phyloP scores from a whole-genome alignment of 2,888 invertebrate species.

The Pristionchus mayeri region DNA sequence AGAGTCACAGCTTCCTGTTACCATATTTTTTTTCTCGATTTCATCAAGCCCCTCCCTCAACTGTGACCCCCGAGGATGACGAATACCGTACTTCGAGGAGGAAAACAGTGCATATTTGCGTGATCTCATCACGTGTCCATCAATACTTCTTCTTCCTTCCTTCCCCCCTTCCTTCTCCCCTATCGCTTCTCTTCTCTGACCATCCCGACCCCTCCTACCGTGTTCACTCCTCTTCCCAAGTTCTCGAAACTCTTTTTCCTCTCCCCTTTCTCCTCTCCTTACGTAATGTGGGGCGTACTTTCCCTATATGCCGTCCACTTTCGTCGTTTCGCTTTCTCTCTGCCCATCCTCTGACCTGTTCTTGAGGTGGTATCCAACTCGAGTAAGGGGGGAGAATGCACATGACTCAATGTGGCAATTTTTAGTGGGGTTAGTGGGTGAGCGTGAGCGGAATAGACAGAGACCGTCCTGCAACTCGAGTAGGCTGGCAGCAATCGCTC shows the following conservation, averaged over 20 bases:
- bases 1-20: neutral
- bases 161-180: neutral
- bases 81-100: neutral
- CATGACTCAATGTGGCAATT: conserved; percentile 18
- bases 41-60: neutral
- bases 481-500: neutral
- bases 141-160: neutral
- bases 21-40: neutral
- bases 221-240: neutral
- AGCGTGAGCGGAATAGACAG: neutral
- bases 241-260: conserved; percentile 12
- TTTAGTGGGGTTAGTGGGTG: neutral
- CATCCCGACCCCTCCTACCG: neutral
- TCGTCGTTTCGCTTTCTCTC: conserved; percentile 35
- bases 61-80: neutral
- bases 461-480: too few species aligned
- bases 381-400: neutral
- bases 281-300: conserved; percentile 21
- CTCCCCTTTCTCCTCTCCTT: conserved; percentile 4
- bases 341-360: conserved; percentile 26
- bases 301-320: conserved; percentile 31
- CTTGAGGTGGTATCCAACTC: conserved; percentile 17
- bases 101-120: conserved; percentile 23
- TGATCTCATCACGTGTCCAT: conserved; percentile 38
- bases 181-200: neutral